These are phyloP conservation scores for Cryptomyrus ogoouensis DNA, from an alignment of 2,113 vertebrate genomes.

Conservation along the genomic window DNA sequence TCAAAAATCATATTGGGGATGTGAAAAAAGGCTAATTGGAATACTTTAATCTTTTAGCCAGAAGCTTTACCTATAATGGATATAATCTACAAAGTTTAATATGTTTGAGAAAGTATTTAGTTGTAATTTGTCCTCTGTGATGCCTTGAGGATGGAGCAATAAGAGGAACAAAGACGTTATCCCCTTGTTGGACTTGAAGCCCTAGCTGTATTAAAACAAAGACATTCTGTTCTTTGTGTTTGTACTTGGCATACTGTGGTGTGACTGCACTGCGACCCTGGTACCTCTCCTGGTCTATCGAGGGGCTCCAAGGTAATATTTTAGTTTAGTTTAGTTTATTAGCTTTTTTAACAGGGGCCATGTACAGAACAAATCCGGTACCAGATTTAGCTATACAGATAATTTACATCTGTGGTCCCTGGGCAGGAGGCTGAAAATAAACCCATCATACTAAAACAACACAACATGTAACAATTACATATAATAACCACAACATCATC, in stretches of 20 bases:
- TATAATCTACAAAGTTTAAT: constrained; percentile 57
- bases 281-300: background rate
- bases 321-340: too few species aligned
- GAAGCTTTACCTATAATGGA: constrained; percentile 63
- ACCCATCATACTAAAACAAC: too few species aligned
- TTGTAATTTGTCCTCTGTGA: constrained; percentile 53
- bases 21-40: constrained; percentile 58
- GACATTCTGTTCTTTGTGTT: background rate
- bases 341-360: too few species aligned
- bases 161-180: background rate
- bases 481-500: too few species aligned
- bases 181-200: background rate
- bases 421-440: too few species aligned
- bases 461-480: too few species aligned
- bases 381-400: too few species aligned
- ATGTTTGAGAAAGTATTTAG: constrained; percentile 53
- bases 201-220: background rate
- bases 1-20: constrained; percentile 44
- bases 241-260: background rate
- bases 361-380: too few species aligned
- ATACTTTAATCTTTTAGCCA: constrained; percentile 57
- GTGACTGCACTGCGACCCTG: background rate
- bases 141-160: constrained; percentile 39
- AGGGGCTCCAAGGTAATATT: background rate
- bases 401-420: too few species aligned